phyloP scores from a whole-genome alignment of 2,113 vertebrate species.

The Lathamus discolor region DNA sequence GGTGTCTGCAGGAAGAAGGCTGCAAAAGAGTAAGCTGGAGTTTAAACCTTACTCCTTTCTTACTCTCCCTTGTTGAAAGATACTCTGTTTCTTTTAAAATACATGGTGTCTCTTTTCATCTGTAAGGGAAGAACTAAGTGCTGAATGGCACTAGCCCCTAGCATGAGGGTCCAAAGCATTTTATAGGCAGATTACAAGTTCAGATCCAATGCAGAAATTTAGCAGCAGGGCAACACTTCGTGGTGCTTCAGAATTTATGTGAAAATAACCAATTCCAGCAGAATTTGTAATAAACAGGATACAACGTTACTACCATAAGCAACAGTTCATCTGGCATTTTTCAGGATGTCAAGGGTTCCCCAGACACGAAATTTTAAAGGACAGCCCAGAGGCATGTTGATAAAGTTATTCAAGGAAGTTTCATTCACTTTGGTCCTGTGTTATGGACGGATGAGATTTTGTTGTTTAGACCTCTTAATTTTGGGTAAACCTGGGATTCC shows the following conservation, averaged over 20 bases:
- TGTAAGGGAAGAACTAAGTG: background rate
- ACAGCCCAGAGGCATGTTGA: background rate
- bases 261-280: background rate
- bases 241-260: background rate
- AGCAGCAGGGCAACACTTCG: background rate
- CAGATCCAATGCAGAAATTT: background rate
- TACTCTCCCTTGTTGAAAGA: background rate
- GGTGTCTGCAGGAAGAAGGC: background rate
- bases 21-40: background rate
- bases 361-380: background rate
- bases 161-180: background rate
- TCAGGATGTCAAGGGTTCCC: background rate
- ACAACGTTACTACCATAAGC: background rate
- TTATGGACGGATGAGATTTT: background rate
- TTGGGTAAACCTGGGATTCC: background rate
- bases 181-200: background rate
- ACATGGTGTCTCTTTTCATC: fast-evolving
- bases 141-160: background rate
- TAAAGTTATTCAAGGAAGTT: background rate
- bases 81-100: background rate
- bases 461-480: background rate
- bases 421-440: fast-evolving
- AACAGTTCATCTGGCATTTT: background rate
- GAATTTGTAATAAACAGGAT: background rate
- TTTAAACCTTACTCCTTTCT: background rate